Evolutionary conservation across 2,113 vertebrate species (phyloP), one percentile per base, ranked within the genome.

Genomic region (Centrocercus urophasianus): DNA sequence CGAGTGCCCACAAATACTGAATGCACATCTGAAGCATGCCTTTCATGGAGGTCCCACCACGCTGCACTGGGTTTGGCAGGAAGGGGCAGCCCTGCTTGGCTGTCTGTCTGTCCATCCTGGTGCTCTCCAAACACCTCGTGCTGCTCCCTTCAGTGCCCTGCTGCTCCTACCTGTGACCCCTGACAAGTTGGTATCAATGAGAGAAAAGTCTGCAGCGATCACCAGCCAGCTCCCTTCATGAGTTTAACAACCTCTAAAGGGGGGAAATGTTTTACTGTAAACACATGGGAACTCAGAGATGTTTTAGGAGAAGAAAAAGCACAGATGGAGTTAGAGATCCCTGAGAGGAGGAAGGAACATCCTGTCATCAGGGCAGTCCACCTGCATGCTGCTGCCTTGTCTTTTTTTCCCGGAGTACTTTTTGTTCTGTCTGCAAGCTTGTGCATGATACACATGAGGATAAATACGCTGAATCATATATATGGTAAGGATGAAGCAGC

Each of bases 11-110:
- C 30, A 69, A 79, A 50, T 45, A 4, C 36, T 91, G 47, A 12
- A 24, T 47, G 19, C 13, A 5, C 4, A 34, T 65, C 65, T 40
- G 18, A 83, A 54, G 13, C 30, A 54, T 0, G 3, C 40, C 5
- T 30, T 57, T 71, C 52, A 16, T 28, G 27, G 52, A 28, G 52
- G 8, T 28, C 52, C 50, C 50, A 52, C 50, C 7, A 5, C 28
- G 15, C 12, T 4, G 2, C 52, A 16, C 52, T 28, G 48, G 12
- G 48, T 50, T 50, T 50, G 48, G 36, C 0, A 0, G 34, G 13
- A 42, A 76, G 36, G 45, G 86, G 42, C 4, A 1, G 47, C n/a
- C 74, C 50, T 43, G 2, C 73, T 71, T 0, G 0, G 9, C 63
- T 42, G 3, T 19, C 38, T 25, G 30, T 15, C 57, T 38, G 4